Evolutionary conservation across 2,113 vertebrate species (phyloP), one percentile per base, ranked within the genome.

Genomic region (Rhagologus leucostigma): DNA sequence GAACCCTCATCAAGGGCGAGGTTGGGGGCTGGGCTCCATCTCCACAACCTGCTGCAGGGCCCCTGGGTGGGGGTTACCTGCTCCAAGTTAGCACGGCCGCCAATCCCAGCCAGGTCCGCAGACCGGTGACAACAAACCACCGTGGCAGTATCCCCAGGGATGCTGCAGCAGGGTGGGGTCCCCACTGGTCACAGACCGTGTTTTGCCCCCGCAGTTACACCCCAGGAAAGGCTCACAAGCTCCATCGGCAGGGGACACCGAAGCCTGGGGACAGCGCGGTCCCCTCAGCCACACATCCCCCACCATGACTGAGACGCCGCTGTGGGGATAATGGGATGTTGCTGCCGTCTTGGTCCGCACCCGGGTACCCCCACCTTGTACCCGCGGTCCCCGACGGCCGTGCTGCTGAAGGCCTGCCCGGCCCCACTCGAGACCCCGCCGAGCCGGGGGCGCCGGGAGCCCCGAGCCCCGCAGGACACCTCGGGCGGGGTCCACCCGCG

Each of bases 131-230:
- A 52, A 13, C 15, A 24, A 15, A 47, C 8, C 12, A 5, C n/a
- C 13, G 7, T 1, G 19, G 41, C 33, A 0, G 35, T 0, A 15
- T 12, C 67, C 23, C 49, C 16, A 1, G 39, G 53, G 63, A 60
- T 47, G 59, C 68, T 64, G 79, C 79, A 79, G 79, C 52, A 64
- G 53, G 55, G 68, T 68, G 81, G 62, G 37, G 77, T 77, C 29
- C 81, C 21, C 75, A 4, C 29, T 2, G 42, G 29, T 10, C 55
- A 62, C 56, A 12, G 22, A 10, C 24, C 3, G 3, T 4, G 16
- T 13, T 49, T 37, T 27, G 78, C 4, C 56, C 84, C 56, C 2
- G 8, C 67, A 27, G 55, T 10, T 9, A 24, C 44, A 41, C 8
- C 37, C 37, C 44, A 13, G 33, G 47, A 53, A 50, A 68, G 21